A percentile compares a stretch with the other conserved stretches of the same genome.
Conservation (phyloP, 1,140 invertebrate genomes). For the Drosophila miranda region DNA sequence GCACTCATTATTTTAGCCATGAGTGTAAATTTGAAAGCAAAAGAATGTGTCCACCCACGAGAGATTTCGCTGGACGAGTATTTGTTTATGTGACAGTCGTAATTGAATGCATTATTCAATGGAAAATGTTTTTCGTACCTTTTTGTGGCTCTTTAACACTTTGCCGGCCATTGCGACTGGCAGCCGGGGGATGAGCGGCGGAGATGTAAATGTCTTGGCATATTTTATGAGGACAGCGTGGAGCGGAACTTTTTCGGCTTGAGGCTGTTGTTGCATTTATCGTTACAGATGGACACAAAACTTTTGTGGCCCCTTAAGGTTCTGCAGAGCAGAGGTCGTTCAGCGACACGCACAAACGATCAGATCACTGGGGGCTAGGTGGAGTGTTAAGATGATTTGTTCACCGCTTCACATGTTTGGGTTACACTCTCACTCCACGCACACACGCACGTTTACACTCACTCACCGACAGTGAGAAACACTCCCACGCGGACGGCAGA, state of each 20-base stretch:
- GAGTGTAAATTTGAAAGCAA: neutral
- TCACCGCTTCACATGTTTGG: conserved; percentile 27
- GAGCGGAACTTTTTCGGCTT: conserved; percentile 35
- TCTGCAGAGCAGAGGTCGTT: conserved; percentile 1
- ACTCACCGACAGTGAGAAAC: too few species aligned
- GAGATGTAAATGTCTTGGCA: conserved; percentile 70
- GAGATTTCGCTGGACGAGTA: neutral
- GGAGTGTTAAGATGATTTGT: conserved; percentile 28
- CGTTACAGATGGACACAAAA: conserved; percentile 37
- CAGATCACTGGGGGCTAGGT: conserved; percentile 19
- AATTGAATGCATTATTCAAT: conserved; percentile 76
- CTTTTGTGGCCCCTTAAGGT: conserved; percentile 10
- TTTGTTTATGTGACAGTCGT: conserved; percentile 30
- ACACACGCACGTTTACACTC: conserved; percentile 1
- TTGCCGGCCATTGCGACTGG: conserved; percentile 29
- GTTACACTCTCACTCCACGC: conserved; percentile 5
- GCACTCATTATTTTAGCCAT: too few species aligned
- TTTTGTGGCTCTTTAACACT: conserved; percentile 69
- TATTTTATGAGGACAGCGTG: conserved; percentile 68
- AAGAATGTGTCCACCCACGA: neutral
- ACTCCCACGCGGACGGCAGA: too few species aligned
- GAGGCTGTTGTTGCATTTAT: conserved; percentile 31
- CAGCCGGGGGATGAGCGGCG: conserved; percentile 21
- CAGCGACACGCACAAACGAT: conserved; percentile 17
- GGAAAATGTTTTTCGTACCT: conserved; percentile 49